A percentile compares a stretch with the other conserved stretches of the same genome.
phyloP scores from a whole-genome alignment of 1,140 invertebrate species.

The Achroia grisella region DNA sequence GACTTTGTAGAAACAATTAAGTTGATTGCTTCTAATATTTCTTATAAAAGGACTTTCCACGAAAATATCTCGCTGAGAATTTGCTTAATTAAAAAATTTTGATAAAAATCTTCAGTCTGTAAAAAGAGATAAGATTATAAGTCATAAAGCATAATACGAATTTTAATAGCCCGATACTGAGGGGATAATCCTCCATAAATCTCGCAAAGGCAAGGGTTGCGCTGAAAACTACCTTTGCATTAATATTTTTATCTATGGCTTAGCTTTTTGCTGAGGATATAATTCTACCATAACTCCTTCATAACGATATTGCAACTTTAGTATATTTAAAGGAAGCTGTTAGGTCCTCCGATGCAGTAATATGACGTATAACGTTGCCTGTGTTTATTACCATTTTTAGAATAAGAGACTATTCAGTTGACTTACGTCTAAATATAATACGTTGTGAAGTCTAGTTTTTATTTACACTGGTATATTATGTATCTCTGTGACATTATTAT shows the following conservation, averaged over 20 bases:
- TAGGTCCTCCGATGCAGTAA: not conserved
- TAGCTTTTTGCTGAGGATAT: conserved; percentile 12
- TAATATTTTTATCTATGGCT: conserved; percentile 20
- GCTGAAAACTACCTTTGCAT: conserved; percentile 17
- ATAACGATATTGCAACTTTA: conserved; percentile 12
- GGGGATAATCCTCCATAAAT: conserved; percentile 30
- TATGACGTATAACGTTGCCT: not conserved
- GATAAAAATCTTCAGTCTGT: not conserved
- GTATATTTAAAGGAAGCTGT: conserved; percentile 9
- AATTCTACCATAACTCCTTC: conserved; percentile 15
- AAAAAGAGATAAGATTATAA: conserved; percentile 6
- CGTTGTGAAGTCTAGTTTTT: too few species aligned
- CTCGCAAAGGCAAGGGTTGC: conserved; percentile 26
- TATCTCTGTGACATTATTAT: too few species aligned
- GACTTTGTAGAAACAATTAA: too few species aligned
- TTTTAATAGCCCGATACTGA: conserved; percentile 22
- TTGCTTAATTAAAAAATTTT: conserved; percentile 3
- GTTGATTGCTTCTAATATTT: conserved; percentile 6
- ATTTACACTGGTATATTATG: too few species aligned
- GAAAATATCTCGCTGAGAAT: not conserved
- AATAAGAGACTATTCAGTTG: not conserved
- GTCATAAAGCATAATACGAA: conserved; percentile 18
- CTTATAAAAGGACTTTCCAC: not conserved
- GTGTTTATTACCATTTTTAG: not conserved
- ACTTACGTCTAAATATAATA: not conserved